A percentile compares a stretch with the other conserved stretches of the same genome.
These are phyloP conservation scores for Apamea sordens DNA, from an alignment of 2,888 invertebrate genomes.

Conservation along the genomic window DNA sequence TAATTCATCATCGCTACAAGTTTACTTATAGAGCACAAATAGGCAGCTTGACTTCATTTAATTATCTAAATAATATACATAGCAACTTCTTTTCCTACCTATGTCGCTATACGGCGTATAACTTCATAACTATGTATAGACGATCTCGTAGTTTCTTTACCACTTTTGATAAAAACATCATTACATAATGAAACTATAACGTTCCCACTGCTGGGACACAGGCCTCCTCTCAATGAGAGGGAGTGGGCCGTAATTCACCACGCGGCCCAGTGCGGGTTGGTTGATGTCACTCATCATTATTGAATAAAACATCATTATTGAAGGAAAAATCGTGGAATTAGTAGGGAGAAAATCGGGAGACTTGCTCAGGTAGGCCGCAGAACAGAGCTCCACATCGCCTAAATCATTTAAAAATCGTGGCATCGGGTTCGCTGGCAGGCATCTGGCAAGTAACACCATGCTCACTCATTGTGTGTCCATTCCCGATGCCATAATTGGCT, in stretches of 20 bases:
- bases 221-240: too few species aligned
- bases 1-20: not conserved
- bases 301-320: too few species aligned
- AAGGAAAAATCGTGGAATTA: not conserved
- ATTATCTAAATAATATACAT: constrained; percentile 1
- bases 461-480: not conserved
- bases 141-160: not conserved
- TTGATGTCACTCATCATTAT: too few species aligned
- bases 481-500: not conserved
- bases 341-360: not conserved
- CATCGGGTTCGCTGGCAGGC: not conserved
- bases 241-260: too few species aligned
- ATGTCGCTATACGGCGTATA: not conserved
- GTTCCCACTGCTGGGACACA: too few species aligned
- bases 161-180: too few species aligned
- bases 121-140: not conserved
- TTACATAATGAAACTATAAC: not conserved
- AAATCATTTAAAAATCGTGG: not conserved
- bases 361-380: not conserved
- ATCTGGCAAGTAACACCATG: not conserved
- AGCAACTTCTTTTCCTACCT: not conserved
- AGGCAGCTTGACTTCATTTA: constrained; percentile 4
- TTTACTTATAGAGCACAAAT: not conserved
- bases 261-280: too few species aligned
- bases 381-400: too few species aligned